Evolutionary conservation across 2,113 vertebrate genomes (phyloP), one percentile per base, ranked within the genome.

Genomic region (Ictidomys tridecemlineatus): DNA sequence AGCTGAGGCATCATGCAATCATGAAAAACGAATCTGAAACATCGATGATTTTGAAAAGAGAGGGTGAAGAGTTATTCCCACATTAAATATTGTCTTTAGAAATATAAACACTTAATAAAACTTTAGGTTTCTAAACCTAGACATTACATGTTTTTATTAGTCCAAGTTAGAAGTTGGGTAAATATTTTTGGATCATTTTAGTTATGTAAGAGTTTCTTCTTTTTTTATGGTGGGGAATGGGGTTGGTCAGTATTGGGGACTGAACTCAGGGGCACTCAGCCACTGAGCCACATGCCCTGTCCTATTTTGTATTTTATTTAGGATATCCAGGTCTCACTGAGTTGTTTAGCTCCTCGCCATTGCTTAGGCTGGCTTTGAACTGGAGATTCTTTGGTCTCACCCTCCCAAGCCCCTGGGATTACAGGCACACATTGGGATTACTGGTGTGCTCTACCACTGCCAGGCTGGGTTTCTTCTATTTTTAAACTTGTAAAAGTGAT

Each of bases 1-100:
- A 80, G 8, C 16, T 48, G 1, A 34, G 14, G 0, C 11, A 76
- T 85, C 1, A 63, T 32, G 8, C 0, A 70, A 65, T 85, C 6
- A 61, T 69, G 30, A 91, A 56, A 84, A 88, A 22, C 74, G 0
- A 1, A 42, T 76, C 30, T 80, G 20, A 24, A 48, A 58, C 32
- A 76, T 70, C 76, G 39, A 51, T 76, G 32, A 65, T 80, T 79
- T 84, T 80, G 79, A 96, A 89, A 34, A 45, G 30, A 87, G 87
- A 67, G 14, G 9, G 56, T 58, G 18, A 20, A 79, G 32, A 39
- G 34, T 56, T 11, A 42, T 8, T 42, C 37, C 1, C 16, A 28
- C 6, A 83, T 18, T 83, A 42, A 63, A 63, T 3, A 63, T 14
- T 67, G 2, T 0, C 39, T 42, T 28, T 63, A 42, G 26, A 63